Evolutionary conservation across 2,113 vertebrate genomes (phyloP), one percentile per base, ranked within the genome.

Genomic region (Platycercus adscitus): DNA sequence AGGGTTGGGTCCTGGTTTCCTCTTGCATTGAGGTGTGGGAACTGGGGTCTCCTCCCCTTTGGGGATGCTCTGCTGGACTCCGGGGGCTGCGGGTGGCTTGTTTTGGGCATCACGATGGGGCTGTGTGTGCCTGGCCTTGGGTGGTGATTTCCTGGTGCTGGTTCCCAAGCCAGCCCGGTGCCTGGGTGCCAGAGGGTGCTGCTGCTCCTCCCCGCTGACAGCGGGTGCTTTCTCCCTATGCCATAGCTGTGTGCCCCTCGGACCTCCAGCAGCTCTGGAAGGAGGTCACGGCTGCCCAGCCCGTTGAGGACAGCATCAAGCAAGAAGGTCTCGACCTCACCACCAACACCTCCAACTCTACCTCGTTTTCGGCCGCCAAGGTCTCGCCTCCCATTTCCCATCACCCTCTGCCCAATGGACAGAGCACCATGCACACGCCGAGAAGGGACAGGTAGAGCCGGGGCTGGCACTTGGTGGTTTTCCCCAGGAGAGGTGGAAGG

Each of bases 231-330:
- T 44, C 63, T 60, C 66, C 65, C 37, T 21, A 0, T 3, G 5
- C 82, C 8, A 0, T 20, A 99, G 99, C 99, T 49, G 99, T 99
- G 96, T 99, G 99, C 93, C 99, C 99, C 18, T 98, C 99, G 29
- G 99, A 99, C 98, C 98, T 99, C 95, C 99, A 99, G 94, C 99
- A 99, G 98, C 98, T 99, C 92, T 99, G 99, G 99, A 99, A 99
- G 98, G 99, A 99, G 37, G 99, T 99, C 97, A 97, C 98, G 3
- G 98, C 99, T 1, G 88, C 99, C 94, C 99, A 98, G 95, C 98
- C 98, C 43, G 98, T 98, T 3, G 99, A 99, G 96, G 99, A 99
- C 96, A 98, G 98, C 96, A 98, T 99, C 85, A 99, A 99, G 97
- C 99, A 99, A 95, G 99, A 99, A 97, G 99, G 99, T 97, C 98